Conservation (phyloP, 2,113 vertebrate species). For the Serinus canaria region DNA sequence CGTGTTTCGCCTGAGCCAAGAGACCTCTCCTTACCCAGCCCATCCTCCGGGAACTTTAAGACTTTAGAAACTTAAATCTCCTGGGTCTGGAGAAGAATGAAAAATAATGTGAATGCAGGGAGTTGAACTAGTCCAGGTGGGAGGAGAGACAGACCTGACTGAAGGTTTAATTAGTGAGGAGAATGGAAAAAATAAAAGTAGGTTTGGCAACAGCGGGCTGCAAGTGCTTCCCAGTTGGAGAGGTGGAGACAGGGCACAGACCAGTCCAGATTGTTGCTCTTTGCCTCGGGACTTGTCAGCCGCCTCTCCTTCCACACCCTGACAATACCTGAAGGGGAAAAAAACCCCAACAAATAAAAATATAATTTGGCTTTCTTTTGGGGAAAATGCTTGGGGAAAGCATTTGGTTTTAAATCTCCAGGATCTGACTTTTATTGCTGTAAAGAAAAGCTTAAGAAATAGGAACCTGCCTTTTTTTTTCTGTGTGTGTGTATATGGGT, state of each 20-base stretch:
- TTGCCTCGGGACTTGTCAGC: neutral
- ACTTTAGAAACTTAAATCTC: neutral
- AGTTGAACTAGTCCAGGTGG: slow-evolving; percentile 20
- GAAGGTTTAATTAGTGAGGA: slow-evolving; percentile 45
- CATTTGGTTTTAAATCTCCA: neutral
- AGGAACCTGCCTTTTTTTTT: neutral
- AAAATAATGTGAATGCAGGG: neutral
- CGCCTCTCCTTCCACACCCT: neutral
- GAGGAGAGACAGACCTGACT: slow-evolving; percentile 38
- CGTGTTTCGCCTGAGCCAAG: neutral
- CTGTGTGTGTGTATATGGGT: neutral
- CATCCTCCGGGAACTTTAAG: neutral
- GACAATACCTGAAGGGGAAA: neutral
- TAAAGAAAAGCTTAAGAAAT: neutral
- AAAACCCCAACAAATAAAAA: neutral
- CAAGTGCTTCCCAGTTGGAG: neutral
- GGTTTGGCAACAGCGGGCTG: neutral
- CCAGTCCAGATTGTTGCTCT: neutral
- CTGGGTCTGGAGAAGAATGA: neutral
- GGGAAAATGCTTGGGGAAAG: neutral
- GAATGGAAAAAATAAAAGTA: neutral
- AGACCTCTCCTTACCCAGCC: neutral
- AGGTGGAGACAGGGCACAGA: neutral
- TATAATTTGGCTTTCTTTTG: neutral
- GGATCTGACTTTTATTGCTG: neutral